Evolutionary conservation across 2,888 invertebrate species (phyloP), one percentile per base, ranked within the genome.

Genomic region (Polydesmus complanatus): DNA sequence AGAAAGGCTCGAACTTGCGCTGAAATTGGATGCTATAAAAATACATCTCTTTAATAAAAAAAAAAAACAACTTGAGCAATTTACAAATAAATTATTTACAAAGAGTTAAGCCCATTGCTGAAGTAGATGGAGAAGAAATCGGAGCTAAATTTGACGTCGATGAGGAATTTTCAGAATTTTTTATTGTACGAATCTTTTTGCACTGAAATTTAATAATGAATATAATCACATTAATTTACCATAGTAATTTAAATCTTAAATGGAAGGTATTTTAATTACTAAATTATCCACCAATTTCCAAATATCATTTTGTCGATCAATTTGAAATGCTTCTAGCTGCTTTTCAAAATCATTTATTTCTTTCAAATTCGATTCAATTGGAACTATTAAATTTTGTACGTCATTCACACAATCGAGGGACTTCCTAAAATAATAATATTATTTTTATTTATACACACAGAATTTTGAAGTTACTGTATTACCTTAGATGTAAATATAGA

Each of bases 221-320:
- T 11, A 23, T n/a, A 49, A 55, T 3, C 18, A 50, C 21, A 49
- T 49, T 48, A 11, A 49, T 48, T 48, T 3, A 21, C 18, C n/a
- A n/a, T n/a, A n/a, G n/a, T n/a, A n/a, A n/a, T n/a, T n/a, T 2
- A 21, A 54, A 26, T 52, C 21, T n/a, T 58, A 26, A 58, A 18
- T 52, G n/a, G n/a, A n/a, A n/a, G n/a, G n/a, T n/a, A n/a, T n/a
- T n/a, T n/a, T 47, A 8, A 23, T 49, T 56, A 61, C 61, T 23
- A 61, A 37, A 27, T 61, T 56, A 1, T 61, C 57, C 2, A 61
- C 47, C n/a, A 58, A 19, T 57, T 56, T 61, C 61, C 61, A 61
- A 27, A 61, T 49, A 22, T 58, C 57, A 19, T 22, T 25, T 58
- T 61, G 61, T 2, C 61, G 57, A 22, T 61, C 57, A n/a, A 27